Evolutionary conservation across 2,888 invertebrate species (phyloP).

Genomic region (Caenorhabditis macrosperma): DNA sequence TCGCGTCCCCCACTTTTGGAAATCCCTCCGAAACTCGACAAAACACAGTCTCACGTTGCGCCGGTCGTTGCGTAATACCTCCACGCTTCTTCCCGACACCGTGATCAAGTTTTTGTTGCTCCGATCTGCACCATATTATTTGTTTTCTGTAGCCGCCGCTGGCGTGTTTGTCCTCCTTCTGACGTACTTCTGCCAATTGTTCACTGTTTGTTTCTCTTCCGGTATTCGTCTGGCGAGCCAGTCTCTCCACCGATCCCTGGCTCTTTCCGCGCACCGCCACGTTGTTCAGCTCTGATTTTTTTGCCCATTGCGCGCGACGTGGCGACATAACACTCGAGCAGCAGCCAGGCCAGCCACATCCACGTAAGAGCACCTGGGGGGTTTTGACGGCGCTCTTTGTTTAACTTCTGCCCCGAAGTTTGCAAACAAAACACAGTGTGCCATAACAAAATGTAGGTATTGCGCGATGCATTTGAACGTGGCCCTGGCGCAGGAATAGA

Average conservation of each 20-base stretch:
- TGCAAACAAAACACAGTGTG: slow-evolving; percentile 43
- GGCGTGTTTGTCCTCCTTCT: slow-evolving; percentile 54
- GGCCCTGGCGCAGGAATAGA: slow-evolving; percentile 5
- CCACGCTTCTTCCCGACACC: slow-evolving; percentile 15
- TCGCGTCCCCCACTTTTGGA: not conserved
- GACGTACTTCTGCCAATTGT: slow-evolving; percentile 57
- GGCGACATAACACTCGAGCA: slow-evolving; percentile 28
- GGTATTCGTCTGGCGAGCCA: slow-evolving; percentile 45
- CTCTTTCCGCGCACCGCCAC: slow-evolving; percentile 28
- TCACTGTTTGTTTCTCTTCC: slow-evolving; percentile 60
- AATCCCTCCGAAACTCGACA: not conserved
- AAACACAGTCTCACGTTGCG: slow-evolving; percentile 20
- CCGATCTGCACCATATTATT: slow-evolving; percentile 53
- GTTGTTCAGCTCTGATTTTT: slow-evolving; percentile 25
- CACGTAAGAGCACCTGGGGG: slow-evolving; percentile 43
- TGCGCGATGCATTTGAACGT: slow-evolving; percentile 20
- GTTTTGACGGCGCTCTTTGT: slow-evolving; percentile 42
- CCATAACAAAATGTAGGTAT: slow-evolving; percentile 34
- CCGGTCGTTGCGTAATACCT: slow-evolving; percentile 32
- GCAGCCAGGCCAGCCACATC: slow-evolving; percentile 13
- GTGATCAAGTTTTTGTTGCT: slow-evolving; percentile 57
- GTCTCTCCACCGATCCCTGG: not conserved
- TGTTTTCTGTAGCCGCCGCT: slow-evolving; percentile 49
- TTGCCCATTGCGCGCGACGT: slow-evolving; percentile 11
- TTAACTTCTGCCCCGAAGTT: slow-evolving; percentile 52